phyloP scores from a whole-genome alignment of 2,888 invertebrate genomes.

The Phengaris arion region DNA sequence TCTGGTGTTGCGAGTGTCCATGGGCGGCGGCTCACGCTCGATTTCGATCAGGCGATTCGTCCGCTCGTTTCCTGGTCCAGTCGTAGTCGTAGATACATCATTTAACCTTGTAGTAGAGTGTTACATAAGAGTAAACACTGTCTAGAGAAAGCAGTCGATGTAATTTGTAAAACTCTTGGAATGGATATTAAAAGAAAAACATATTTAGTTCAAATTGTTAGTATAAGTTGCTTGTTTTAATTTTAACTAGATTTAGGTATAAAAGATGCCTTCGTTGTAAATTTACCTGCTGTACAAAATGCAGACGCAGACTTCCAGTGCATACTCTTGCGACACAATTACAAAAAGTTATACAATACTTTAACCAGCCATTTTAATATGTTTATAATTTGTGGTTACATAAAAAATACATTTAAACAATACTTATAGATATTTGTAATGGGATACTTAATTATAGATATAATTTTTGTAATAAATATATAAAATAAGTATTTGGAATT shows the following conservation, averaged over 20 bases:
- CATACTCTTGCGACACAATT: conserved; percentile 25
- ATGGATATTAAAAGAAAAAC: too few species aligned
- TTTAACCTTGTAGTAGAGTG: too few species aligned
- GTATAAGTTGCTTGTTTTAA: background rate
- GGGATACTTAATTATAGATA: background rate
- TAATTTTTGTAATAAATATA: background rate
- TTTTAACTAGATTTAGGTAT: background rate
- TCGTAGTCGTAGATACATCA: too few species aligned
- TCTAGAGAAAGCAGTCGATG: too few species aligned
- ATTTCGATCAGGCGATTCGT: too few species aligned
- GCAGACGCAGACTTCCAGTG: background rate
- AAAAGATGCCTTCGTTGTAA: background rate
- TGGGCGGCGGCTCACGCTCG: too few species aligned
- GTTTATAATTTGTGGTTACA: conserved; percentile 15
- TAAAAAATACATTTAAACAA: conserved; percentile 5
- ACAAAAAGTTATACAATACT: conserved; percentile 15
- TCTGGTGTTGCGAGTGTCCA: too few species aligned
- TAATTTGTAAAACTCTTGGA: too few species aligned
- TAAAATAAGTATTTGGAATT: background rate
- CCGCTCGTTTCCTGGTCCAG: too few species aligned
- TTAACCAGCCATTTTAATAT: background rate
- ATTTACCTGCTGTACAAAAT: background rate
- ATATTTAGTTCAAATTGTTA: too few species aligned
- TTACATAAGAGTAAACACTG: too few species aligned
- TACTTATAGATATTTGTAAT: background rate